Base-by-base conservation (phyloP, 2,888 invertebrate species). In the Heliconius aoede region DNA sequence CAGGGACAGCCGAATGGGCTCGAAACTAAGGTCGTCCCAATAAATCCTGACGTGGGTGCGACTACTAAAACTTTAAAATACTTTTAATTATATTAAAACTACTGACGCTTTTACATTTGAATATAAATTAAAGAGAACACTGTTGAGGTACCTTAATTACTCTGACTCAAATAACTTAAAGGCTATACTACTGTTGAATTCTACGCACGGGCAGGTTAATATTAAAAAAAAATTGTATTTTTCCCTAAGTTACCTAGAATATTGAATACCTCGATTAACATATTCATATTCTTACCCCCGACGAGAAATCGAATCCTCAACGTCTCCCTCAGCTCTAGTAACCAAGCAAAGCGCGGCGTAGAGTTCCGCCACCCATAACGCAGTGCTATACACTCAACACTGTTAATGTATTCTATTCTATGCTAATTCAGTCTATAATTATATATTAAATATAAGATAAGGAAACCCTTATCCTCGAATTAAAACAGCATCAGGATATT, bases 401-500 rank as follows among this genome's bases (percentile, higher is more conserved):
- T 18, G n/a, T n/a, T n/a, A n/a, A n/a, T n/a, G n/a, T n/a, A n/a
- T n/a, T n/a, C n/a, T n/a, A n/a, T n/a, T n/a, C n/a, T n/a, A n/a
- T 36, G 24, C n/a, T 36, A 64, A 36, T n/a, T 36, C 7, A 32
- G 0, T 21, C n/a, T 15, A 64, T 36, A 65, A 65, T 65, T 24
- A 40, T 65, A 36, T 65, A 65, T 65, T 65, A 65, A 65, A 65
- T 18, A 24, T 72, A 72, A 72, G 24, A 55, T 58, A 71, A 72
- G 55, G 26, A 72, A 26, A 26, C 24, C 36, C 58, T 76, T 80
- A 75, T 78, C 74, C 62, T 73, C 65, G 61, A 76, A 80, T 76
- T 78, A 80, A 76, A 76, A 79, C 73, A 76, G 73, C 78, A 77
- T 78, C 79, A 78, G 74, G 76, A 78, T 76, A 78, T 78, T 78